Conservation (phyloP, 2,797 vertebrate species). For the Pangasius djambal region DNA sequence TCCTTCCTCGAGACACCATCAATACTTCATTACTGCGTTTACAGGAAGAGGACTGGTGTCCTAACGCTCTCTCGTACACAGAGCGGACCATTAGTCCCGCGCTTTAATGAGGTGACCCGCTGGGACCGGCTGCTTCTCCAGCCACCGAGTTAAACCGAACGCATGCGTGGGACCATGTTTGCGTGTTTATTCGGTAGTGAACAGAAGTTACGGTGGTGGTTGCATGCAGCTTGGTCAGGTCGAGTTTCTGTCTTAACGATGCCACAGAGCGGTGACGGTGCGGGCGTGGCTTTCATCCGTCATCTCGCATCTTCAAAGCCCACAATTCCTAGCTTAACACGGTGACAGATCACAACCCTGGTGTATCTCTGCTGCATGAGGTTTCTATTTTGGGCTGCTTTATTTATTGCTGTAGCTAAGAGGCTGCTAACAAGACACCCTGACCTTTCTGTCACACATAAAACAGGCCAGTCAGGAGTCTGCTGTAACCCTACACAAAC, state of each 20-base stretch:
- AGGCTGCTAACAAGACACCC: conserved; percentile 18
- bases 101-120: background rate
- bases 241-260: background rate
- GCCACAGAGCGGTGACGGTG: background rate
- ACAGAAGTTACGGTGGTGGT: background rate
- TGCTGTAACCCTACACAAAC: conserved; percentile 6
- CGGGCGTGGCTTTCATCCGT: background rate
- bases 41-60: background rate
- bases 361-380: background rate
- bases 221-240: background rate
- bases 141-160: background rate
- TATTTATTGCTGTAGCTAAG: conserved; percentile 13
- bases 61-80: background rate
- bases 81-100: background rate
- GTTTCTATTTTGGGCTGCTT: conserved; percentile 5
- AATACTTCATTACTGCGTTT: background rate
- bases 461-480: background rate
- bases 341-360: background rate
- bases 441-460: conserved; percentile 16
- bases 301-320: background rate
- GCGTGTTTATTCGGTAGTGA: background rate
- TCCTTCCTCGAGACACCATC: background rate
- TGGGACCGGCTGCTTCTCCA: background rate
- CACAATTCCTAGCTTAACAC: background rate
- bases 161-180: background rate